phyloP scores from a whole-genome alignment of 2,888 invertebrate genomes.

The Hypselothyrea guttata region DNA sequence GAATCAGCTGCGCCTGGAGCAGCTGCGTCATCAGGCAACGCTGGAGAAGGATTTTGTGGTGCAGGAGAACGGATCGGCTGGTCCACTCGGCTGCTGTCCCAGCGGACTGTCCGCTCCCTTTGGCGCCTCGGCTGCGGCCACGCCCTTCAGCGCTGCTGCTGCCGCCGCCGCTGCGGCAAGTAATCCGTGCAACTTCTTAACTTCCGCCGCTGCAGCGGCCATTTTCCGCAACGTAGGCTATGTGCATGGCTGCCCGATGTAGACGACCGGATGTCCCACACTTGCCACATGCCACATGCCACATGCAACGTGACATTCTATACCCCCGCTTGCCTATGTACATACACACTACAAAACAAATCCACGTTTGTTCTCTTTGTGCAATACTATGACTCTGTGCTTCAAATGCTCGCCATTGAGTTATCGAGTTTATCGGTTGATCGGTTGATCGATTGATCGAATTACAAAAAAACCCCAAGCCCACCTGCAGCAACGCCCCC shows the following conservation, averaged over 20 bases:
- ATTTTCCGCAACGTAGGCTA: slow-evolving; percentile 89
- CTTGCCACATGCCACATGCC: not conserved
- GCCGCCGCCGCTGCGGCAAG: slow-evolving; percentile 75
- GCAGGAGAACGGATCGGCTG: slow-evolving; percentile 65
- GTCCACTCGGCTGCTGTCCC: slow-evolving; percentile 80
- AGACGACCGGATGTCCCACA: slow-evolving; percentile 61
- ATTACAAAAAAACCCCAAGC: not conserved
- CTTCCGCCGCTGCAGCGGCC: slow-evolving; percentile 86
- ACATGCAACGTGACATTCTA: not conserved
- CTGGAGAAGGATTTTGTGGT: slow-evolving; percentile 86
- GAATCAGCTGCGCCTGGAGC: slow-evolving; percentile 93
- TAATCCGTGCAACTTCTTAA: slow-evolving; percentile 86
- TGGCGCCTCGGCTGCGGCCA: slow-evolving; percentile 68
- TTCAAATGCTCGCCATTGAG: slow-evolving; percentile 3
- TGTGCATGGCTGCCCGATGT: slow-evolving; percentile 88
- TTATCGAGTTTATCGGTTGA: slow-evolving; percentile 8
- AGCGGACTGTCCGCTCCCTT: slow-evolving; percentile 77
- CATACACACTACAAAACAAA: slow-evolving; percentile 46
- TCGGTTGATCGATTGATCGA: slow-evolving; percentile 22
- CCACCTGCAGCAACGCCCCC: slow-evolving; percentile 1
- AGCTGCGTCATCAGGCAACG: slow-evolving; percentile 91
- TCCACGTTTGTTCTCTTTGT: not conserved
- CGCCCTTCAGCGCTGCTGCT: slow-evolving; percentile 67
- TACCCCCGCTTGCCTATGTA: slow-evolving; percentile 52
- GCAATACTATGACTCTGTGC: slow-evolving; percentile 3